A percentile compares a stretch with the other conserved stretches of the same genome.
phyloP scores from a whole-genome alignment of 2,888 invertebrate genomes.

The Epiblema foenella region DNA sequence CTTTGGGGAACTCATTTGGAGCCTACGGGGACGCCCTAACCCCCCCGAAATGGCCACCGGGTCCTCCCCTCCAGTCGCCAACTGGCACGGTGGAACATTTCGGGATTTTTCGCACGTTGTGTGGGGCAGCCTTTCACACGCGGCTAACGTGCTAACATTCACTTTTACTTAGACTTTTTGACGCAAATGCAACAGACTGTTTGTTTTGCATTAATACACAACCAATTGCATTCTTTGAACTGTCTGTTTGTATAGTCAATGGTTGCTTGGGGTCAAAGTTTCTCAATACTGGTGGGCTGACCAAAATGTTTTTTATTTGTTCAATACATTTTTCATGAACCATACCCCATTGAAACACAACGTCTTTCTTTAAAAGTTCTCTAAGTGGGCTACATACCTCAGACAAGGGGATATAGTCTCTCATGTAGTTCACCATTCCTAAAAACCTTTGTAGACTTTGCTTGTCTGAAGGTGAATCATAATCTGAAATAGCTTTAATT shows the following conservation, averaged over 20 bases:
- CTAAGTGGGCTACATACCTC: conserved; percentile 6
- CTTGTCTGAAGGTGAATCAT: conserved; percentile 14
- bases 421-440: conserved; percentile 12
- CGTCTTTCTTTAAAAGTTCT: conserved; percentile 19
- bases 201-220: conserved; percentile 15
- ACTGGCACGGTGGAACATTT: too few species aligned
- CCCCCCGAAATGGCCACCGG: too few species aligned
- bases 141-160: too few species aligned
- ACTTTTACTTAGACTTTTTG: conserved; percentile 13
- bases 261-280: too few species aligned
- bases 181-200: conserved; percentile 20
- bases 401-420: conserved; percentile 10
- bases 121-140: too few species aligned
- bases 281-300: too few species aligned
- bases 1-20: too few species aligned
- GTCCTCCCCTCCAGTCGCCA: too few species aligned
- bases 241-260: too few species aligned
- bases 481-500: conserved; percentile 13
- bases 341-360: neutral
- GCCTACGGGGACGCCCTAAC: too few species aligned
- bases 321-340: conserved; percentile 9
- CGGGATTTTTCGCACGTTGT: too few species aligned
- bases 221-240: too few species aligned
- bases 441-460: conserved; percentile 28
- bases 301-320: conserved; percentile 1